These are phyloP conservation scores for Epizoanthus illoricatus DNA, from an alignment of 92 coral and sea anemone species.

Conservation along the genomic window DNA sequence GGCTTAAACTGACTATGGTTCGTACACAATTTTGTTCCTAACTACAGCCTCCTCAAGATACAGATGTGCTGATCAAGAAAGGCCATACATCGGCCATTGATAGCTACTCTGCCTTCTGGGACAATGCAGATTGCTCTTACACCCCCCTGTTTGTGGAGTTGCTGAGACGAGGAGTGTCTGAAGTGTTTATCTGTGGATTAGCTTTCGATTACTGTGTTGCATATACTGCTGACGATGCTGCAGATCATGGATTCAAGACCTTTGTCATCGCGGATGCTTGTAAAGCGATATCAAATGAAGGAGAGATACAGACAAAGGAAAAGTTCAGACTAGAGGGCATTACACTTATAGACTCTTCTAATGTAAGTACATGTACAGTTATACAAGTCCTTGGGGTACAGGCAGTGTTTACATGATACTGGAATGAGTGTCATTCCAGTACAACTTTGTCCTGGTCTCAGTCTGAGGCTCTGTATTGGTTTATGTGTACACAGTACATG, in stretches of 20 bases:
- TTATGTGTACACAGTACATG: too few species aligned
- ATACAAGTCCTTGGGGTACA: too few species aligned
- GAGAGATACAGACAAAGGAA: slow-evolving; percentile 49
- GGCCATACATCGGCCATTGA: slow-evolving; percentile 69
- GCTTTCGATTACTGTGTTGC: slow-evolving; percentile 89
- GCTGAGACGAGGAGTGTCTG: slow-evolving; percentile 64
- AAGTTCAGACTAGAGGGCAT: slow-evolving; percentile 61
- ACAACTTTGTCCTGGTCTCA: too few species aligned
- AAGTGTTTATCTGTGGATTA: slow-evolving; percentile 80
- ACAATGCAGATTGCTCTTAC: slow-evolving; percentile 62
- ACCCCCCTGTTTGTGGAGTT: slow-evolving; percentile 69
- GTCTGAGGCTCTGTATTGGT: too few species aligned
- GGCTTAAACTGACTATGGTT: not conserved
- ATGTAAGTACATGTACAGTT: slow-evolving; percentile 45
- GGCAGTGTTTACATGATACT: too few species aligned
- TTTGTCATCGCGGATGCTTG: slow-evolving; percentile 85
- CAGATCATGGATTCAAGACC: slow-evolving; percentile 74
- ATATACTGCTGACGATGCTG: slow-evolving; percentile 77
- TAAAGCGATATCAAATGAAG: slow-evolving; percentile 56
- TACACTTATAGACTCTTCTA: slow-evolving; percentile 41
- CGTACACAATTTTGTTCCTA: too few species aligned
- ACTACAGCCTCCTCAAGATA: slow-evolving; percentile 63
- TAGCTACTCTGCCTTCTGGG: slow-evolving; percentile 94
- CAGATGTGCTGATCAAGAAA: slow-evolving; percentile 63
- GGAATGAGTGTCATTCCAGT: too few species aligned